A percentile compares a stretch with the other conserved stretches of the same genome.
phyloP scores from a whole-genome alignment of 2,113 vertebrate species.

The Lamprotornis superbus region DNA sequence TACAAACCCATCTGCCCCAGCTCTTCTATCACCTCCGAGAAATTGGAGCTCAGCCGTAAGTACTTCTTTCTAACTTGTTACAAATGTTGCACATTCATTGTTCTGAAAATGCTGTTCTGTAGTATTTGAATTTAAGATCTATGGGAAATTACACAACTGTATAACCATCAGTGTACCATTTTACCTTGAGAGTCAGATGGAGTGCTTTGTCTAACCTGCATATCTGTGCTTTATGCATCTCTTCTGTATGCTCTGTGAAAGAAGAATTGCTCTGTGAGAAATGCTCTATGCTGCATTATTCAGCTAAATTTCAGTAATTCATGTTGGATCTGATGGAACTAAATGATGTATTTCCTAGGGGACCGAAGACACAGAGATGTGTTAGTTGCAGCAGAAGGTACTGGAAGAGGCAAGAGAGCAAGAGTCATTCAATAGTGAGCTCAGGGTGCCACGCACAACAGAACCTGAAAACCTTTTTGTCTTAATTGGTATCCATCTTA shows the following conservation, averaged over 20 bases:
- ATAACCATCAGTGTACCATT: neutral
- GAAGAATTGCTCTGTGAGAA: neutral
- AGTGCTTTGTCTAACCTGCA: neutral
- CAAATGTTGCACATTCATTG: neutral
- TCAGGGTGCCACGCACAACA: neutral
- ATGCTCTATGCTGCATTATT: neutral
- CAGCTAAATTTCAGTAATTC: neutral
- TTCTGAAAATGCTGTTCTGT: neutral
- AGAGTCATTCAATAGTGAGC: neutral
- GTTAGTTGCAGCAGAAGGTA: neutral
- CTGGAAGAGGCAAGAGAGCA: neutral
- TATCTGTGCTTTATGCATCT: neutral
- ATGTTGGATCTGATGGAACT: neutral
- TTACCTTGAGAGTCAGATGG: neutral
- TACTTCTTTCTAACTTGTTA: slow-evolving; percentile 29
- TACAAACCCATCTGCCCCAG: slow-evolving; percentile 93
- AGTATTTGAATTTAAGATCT: neutral
- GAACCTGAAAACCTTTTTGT: neutral
- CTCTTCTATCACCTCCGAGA: slow-evolving; percentile 95
- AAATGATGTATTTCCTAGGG: neutral
- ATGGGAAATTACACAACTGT: neutral
- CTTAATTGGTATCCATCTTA: neutral
- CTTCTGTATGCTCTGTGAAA: neutral
- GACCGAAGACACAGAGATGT: neutral
- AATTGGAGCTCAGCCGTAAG: slow-evolving; percentile 97